Percentiles rank a stretch among this genome's conserved stretches.
These are phyloP conservation scores for Hypotaenidia okinawae DNA, from an alignment of 2,797 vertebrate genomes.

Conservation along the genomic window DNA sequence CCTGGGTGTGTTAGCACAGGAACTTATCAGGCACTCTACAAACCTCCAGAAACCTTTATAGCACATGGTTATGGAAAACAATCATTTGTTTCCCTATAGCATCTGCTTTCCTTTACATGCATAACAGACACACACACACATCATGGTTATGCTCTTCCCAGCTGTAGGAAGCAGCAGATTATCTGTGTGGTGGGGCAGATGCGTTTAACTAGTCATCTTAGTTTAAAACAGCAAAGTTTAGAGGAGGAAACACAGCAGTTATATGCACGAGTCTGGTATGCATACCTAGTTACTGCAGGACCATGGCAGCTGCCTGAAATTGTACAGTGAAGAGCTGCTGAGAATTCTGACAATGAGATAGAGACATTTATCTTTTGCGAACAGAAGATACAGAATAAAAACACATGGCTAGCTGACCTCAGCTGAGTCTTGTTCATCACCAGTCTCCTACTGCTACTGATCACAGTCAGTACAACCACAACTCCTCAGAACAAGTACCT, in stretches of 20 bases:
- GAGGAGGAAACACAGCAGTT: not conserved
- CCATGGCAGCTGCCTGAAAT: not conserved
- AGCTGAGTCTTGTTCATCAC: not conserved
- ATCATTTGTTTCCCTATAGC: not conserved
- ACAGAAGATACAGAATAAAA: not conserved
- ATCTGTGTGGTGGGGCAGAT: not conserved
- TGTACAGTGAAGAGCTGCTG: not conserved
- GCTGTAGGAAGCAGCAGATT: not conserved
- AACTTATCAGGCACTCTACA: not conserved
- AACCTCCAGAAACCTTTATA: not conserved
- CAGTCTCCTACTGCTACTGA: not conserved
- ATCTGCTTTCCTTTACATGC: not conserved
- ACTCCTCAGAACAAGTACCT: not conserved
- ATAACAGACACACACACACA: not conserved
- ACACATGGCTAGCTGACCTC: not conserved
- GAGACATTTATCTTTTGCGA: not conserved
- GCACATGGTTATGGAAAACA: not conserved
- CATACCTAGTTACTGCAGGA: not conserved
- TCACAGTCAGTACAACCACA: rapidly evolving
- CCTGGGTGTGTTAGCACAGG: not conserved
- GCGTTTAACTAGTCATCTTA: not conserved
- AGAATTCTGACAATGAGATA: not conserved
- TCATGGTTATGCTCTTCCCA: not conserved
- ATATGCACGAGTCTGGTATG: not conserved
- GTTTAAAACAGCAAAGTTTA: not conserved